Evolutionary conservation across 2,113 vertebrate genomes (phyloP).

Genomic region (Oreotragus oreotragus): DNA sequence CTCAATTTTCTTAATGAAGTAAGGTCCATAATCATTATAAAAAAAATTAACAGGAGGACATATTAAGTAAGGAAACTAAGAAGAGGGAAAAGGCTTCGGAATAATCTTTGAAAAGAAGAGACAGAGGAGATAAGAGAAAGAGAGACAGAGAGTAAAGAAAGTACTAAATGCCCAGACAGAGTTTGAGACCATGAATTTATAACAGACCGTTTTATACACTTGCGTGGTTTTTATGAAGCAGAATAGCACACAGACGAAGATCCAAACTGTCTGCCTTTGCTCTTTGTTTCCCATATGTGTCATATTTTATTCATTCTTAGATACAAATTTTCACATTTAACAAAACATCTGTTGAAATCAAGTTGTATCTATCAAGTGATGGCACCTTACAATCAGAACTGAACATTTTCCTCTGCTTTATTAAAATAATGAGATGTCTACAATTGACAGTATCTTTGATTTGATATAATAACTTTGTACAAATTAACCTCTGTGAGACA

Average conservation of each 20-base stretch:
- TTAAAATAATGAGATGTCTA: neutral
- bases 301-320: neutral
- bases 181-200: neutral
- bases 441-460: neutral
- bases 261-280: neutral
- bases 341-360: neutral
- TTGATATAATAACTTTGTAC: neutral
- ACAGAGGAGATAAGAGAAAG: neutral
- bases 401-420: conserved; percentile 29
- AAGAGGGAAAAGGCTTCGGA: neutral
- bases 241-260: neutral
- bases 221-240: neutral
- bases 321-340: neutral
- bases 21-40: neutral
- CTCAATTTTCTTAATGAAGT: neutral
- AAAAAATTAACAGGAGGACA: neutral
- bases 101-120: neutral
- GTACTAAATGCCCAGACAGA: neutral
- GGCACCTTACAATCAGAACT: neutral
- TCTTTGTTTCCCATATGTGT: neutral
- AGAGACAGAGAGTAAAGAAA: neutral
- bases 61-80: neutral
- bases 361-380: neutral
- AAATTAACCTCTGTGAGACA: neutral
- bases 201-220: neutral